Evolutionary conservation across 2,113 vertebrate species (phyloP), one percentile per base, ranked within the genome.

Genomic region (Alethe castanea): DNA sequence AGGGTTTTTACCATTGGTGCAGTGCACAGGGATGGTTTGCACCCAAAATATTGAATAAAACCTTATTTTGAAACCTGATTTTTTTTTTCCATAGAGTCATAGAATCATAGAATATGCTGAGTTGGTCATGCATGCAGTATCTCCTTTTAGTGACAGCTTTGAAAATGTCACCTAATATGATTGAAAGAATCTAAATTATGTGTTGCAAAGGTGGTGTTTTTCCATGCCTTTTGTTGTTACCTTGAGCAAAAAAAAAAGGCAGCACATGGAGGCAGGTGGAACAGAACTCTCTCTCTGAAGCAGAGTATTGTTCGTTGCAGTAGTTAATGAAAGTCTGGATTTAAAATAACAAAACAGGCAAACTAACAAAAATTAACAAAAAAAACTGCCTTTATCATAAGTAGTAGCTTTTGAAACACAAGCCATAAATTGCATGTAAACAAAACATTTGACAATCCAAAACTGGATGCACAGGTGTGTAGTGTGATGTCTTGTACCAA

Each of bases 1-100:
- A 1, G 0, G 19, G 22, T 14, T 31, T 26, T 29, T 65, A 14
- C 11, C 23, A 8, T 2, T 36, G 31, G 8, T 38, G 12, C 57
- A 23, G 18, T 62, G n/a, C 57, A 17, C 19, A 20, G 26, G 26
- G 40, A 2, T 78, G 48, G 40, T 70, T 89, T 24, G 10, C 52
- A 14, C 22, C 24, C 11, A 29, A 24, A 92, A 45, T 64, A 38
- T 0, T 9, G 36, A 8, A 36, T 15, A 47, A 31, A 12, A 8
- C 3, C 0, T 9, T 9, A 6, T 5, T 88, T 65, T 71, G 33
- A 70, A 69, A 45, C 14, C 1, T 38, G 26, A 31, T 31, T 25
- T 40, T 38, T 26, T 38, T 25, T 28, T n/a, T 4, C 9, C 8
- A 8, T 8, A 33, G 25, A 19, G 8, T 48, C 15, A 6, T 12